Evolutionary conservation across 2,113 vertebrate species (phyloP), one percentile per base, ranked within the genome.

Genomic region (Rhadina sibilatrix): DNA sequence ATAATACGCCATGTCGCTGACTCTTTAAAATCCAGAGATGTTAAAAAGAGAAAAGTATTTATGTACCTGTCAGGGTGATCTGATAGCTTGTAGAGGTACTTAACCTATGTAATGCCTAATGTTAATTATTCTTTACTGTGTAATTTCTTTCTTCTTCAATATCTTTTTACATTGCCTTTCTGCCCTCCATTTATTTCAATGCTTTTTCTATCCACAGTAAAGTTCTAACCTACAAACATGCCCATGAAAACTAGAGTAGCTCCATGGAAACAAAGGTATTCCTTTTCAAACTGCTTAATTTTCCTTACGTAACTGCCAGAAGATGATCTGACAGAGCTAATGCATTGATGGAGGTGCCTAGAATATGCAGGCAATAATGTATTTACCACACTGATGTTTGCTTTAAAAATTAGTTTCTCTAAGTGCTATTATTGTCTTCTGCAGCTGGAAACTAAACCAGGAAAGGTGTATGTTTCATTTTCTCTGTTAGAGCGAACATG

Each of bases 211-310:
- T 12, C 61, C 44, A 54, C 63, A 52, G 82, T 21, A 47, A 20
- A 52, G 44, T 82, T 93, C 49, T 57, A 89, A 37, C 15, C 28
- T 57, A 40, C 40, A 87, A 60, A 59, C 3, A 16, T 7, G 7
- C 18, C 38, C 37, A 61, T 15, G 25, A 83, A 88, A 47, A 50
- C n/a, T 28, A 33, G 61, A 90, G 46, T 27, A 90, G 74, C 91
- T 92, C 95, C 90, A 94, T 93, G 86, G 94, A 96, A 97, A 96
- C 83, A 1, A 59, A 83, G 59, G 56, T 53, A 71, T 88, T 85
- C 37, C 60, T 86, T 87, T 87, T 50, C 50, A 89, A 70, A 70
- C 18, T 27, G 28, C 44, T 66, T 80, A 47, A 47, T 85, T 92
- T 85, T 80, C 79, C 49, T 91, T 46, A 35, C 3, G 0, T 72